Evolutionary conservation across 1,140 invertebrate species (phyloP).

Genomic region (Anoplolepis gracilipes): DNA sequence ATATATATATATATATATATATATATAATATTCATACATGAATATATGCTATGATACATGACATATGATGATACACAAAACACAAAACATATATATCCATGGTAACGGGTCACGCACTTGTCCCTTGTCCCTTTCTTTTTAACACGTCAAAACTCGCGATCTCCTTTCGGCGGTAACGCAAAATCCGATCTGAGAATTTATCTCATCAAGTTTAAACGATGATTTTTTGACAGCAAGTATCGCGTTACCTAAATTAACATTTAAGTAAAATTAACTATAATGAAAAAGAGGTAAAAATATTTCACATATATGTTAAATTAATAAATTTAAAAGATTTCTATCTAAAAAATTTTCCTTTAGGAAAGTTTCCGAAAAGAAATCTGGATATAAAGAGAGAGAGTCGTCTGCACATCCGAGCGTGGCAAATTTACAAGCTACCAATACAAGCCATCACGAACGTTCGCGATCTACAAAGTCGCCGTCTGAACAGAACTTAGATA

Average conservation of each 20-base stretch:
- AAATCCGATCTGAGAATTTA: conserved; percentile 60
- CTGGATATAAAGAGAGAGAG: background rate
- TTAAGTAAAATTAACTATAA: conserved; percentile 60
- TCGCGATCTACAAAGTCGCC: conserved; percentile 31
- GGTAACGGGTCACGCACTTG: conserved; percentile 45
- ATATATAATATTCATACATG: too few relatives aligned
- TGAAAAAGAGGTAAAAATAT: conserved; percentile 60
- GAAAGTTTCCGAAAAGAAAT: conserved; percentile 61
- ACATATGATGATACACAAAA: too few relatives aligned
- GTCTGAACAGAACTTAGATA: conserved; percentile 4
- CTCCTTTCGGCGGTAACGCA: conserved; percentile 22
- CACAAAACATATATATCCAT: conserved; percentile 45
- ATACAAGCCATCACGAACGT: background rate
- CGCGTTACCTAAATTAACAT: background rate
- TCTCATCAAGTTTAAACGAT: conserved; percentile 37
- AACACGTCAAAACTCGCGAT: conserved; percentile 49
- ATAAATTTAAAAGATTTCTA: background rate
- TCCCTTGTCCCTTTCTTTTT: conserved; percentile 32
- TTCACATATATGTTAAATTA: background rate
- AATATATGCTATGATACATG: too few relatives aligned
- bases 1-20: too few relatives aligned
- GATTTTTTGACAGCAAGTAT: conserved; percentile 33
- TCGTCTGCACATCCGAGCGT: conserved; percentile 21
- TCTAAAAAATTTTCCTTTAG: conserved; percentile 4
- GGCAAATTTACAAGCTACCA: background rate